Evolutionary conservation across 2,888 invertebrate species (phyloP), one percentile per base, ranked within the genome.

Genomic region (Automeris io): DNA sequence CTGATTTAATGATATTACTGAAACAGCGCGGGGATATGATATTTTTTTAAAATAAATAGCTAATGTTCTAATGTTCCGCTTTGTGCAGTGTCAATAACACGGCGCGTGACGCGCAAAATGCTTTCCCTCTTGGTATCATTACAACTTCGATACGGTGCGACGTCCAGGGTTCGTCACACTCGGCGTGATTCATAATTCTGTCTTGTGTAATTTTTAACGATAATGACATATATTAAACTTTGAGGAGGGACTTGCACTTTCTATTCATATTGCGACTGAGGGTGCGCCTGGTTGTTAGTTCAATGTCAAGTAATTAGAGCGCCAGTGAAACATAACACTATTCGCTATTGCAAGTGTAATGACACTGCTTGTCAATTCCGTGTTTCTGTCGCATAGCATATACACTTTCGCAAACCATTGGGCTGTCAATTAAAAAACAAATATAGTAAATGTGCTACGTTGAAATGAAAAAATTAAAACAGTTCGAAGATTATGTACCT

Each of bases 11-110:
- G n/a, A n/a, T n/a, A n/a, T n/a, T n/a, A n/a, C n/a, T n/a, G n/a
- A n/a, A n/a, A n/a, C n/a, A n/a, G n/a, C n/a, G n/a, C n/a, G n/a
- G 7, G 7, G 8, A 23, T 23, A 23, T 8, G n/a, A 4, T 23
- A 23, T 23, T 23, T 23, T 2, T 23, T 2, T 23, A 8, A 16
- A 29, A 29, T 29, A 29, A n/a, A 29, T 8, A 29, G 5, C 7
- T n/a, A 29, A 18, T 26, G 25, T 70, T 70, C 70, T 65, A 63
- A 47, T 54, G 69, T 83, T 83, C 83, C 82, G 79, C 62, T 60
- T 71, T 54, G 55, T 42, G 47, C 41, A 49, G 54, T 65, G 83
- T 81, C 78, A 79, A 70, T 66, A 80, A 70, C 81, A 66, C 55
- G 51, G 53, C 60, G 73, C 72, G 75, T 75, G 75, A 66, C 62